These are phyloP conservation scores for Zaprionus ghesquierei DNA, from an alignment of 1,140 invertebrate species.

Conservation along the genomic window DNA sequence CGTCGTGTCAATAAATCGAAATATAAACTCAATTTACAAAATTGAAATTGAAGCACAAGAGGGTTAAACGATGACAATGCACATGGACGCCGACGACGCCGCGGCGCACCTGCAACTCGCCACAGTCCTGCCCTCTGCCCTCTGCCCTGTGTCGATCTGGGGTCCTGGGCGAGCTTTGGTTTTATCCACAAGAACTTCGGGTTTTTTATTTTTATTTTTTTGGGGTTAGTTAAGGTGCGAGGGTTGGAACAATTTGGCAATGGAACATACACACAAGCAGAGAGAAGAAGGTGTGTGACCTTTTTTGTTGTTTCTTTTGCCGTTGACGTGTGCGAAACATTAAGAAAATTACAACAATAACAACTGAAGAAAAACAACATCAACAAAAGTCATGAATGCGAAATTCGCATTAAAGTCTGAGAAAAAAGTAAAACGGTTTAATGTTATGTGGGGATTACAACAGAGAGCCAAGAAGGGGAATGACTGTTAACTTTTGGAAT, in stretches of 20 bases:
- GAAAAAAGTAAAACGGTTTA: conserved; percentile 59
- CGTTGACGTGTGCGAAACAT: conserved; percentile 76
- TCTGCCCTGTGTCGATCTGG: neutral
- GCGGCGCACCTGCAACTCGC: conserved; percentile 51
- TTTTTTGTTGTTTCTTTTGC: conserved; percentile 46
- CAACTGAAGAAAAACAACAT: conserved; percentile 1
- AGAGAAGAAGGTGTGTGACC: conserved; percentile 65
- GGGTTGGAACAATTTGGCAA: conserved; percentile 34
- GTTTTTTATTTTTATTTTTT: neutral
- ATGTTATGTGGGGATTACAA: conserved; percentile 46
- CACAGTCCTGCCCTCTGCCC: conserved; percentile 40
- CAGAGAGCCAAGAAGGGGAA: conserved; percentile 19
- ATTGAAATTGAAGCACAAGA: conserved; percentile 70
- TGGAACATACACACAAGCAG: conserved; percentile 18
- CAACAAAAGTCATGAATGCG: conserved; percentile 32
- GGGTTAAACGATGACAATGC: conserved; percentile 62
- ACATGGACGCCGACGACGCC: too few species aligned
- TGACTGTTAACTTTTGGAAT: conserved; percentile 8
- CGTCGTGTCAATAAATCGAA: conserved; percentile 76
- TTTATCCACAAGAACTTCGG: conserved; percentile 1
- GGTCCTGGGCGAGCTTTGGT: neutral
- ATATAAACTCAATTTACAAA: conserved; percentile 79
- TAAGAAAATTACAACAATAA: conserved; percentile 57
- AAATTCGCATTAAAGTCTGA: conserved; percentile 70
- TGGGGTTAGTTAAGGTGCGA: conserved; percentile 35